phyloP scores from a whole-genome alignment of 2,113 vertebrate species.

The Anser cygnoides region DNA sequence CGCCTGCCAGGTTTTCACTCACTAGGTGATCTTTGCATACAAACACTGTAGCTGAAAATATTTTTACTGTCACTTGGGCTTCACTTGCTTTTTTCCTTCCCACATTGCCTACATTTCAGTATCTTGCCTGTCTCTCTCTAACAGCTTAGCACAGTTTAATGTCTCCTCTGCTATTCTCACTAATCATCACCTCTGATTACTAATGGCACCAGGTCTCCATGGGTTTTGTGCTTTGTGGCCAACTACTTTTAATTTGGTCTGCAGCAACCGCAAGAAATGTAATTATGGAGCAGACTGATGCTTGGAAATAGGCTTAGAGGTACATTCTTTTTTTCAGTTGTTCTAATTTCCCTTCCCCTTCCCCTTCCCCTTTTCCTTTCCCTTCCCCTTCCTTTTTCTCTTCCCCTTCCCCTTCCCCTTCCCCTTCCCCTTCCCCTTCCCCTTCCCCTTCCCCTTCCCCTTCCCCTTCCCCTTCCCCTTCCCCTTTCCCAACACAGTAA shows the following conservation, averaged over 20 bases:
- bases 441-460: too few relatives aligned
- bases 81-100: not conserved
- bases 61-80: not conserved
- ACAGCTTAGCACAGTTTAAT: not conserved
- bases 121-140: not conserved
- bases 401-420: too few relatives aligned
- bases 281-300: not conserved
- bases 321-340: not conserved
- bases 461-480: too few relatives aligned
- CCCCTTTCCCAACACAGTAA: not conserved
- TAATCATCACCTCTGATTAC: not conserved
- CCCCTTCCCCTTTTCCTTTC: too few relatives aligned
- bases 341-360: not conserved
- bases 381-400: too few relatives aligned
- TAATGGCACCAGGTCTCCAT: not conserved
- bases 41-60: not conserved
- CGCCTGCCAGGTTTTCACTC: not conserved
- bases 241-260: constrained; percentile 11
- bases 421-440: too few relatives aligned
- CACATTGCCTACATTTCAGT: not conserved
- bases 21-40: not conserved
- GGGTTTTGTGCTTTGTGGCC: not conserved
- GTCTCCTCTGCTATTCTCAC: not conserved
- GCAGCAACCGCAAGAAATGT: not conserved
- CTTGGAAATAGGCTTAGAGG: not conserved